These are phyloP conservation scores for Psylliodes chrysocephalus DNA, from an alignment of 2,888 invertebrate genomes.

Conservation along the genomic window DNA sequence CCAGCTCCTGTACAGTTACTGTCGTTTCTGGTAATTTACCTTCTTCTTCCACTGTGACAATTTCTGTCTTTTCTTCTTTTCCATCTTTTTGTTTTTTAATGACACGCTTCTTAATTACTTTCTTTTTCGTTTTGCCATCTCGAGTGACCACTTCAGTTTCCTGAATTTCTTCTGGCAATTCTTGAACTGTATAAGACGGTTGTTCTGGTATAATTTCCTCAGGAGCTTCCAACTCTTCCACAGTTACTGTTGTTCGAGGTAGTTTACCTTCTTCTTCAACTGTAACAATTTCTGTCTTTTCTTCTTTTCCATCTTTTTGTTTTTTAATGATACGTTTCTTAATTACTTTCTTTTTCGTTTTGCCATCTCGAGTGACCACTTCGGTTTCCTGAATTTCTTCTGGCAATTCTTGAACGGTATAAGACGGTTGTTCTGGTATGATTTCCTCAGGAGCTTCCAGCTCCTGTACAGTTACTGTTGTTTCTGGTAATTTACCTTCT, in stretches of 20 bases:
- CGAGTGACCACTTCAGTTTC: conserved; percentile 52
- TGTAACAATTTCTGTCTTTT: conserved; percentile 55
- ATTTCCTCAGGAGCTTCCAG: conserved; percentile 49
- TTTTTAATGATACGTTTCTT: conserved; percentile 43
- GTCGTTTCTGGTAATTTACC: conserved; percentile 54
- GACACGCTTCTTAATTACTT: conserved; percentile 59
- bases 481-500: conserved; percentile 51
- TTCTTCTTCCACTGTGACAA: conserved; percentile 49
- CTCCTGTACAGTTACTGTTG: conserved; percentile 52
- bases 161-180: conserved; percentile 57
- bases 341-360: conserved; percentile 46
- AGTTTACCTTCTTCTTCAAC: conserved; percentile 51
- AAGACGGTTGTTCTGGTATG: conserved; percentile 46
- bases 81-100: conserved; percentile 61
- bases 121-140: conserved; percentile 49
- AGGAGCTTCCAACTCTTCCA: conserved; percentile 56
- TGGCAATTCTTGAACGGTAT: conserved; percentile 48
- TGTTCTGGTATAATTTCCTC: conserved; percentile 53
- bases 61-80: conserved; percentile 60
- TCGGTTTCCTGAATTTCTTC: conserved; percentile 49
- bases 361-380: conserved; percentile 48
- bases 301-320: conserved; percentile 57
- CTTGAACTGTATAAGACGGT: conserved; percentile 49
- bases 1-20: conserved; percentile 48
- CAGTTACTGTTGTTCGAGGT: conserved; percentile 47